Evolutionary conservation across 2,888 invertebrate genomes (phyloP), one percentile per base, ranked within the genome.

Genomic region (Myopa tessellatipennis): DNA sequence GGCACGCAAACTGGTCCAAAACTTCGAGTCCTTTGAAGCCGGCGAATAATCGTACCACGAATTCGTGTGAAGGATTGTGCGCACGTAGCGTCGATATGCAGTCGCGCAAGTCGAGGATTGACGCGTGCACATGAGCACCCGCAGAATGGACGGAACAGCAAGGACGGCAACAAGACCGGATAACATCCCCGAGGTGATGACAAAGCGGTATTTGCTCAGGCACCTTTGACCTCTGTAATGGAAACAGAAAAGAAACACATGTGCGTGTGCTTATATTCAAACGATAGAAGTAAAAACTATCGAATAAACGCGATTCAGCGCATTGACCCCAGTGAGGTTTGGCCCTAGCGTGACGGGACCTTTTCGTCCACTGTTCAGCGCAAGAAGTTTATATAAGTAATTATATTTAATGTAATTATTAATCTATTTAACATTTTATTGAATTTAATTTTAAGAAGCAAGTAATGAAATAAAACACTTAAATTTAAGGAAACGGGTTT

Each of bases 61-160:
- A 18, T 92, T 88, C 78, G 94, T 93, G 85, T 97, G 96, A 4
- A 94, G 90, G 63, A 95, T 90, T 0, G 97, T 97, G 7, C 94
- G 92, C 10, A 95, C 88, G 86, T 97, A 97, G 83, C 97, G 91
- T 79, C 91, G 92, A 88, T 95, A 95, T 0, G 96, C 93, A 0
- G 92, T 91, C 70, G 90, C 88, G 0, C 91, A 88, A 2, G 92
- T 92, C 73, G 92, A 91, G 40, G 95, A 95, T 84, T 93, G 92
- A 40, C 92, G 91, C 0, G 96, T 95, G 82, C 93, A 92, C 4
- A 93, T 90, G 8, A 97, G 90, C 45, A 96, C 92, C 0, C 91
- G 90, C 6, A 95, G 89, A 79, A 97, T 94, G 4, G 94, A 93
- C 0, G 95, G 94, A 73, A 96, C 90, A 0, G 95, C 90, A 79